These are phyloP conservation scores for Hemicentrotus pulcherrimus DNA, from an alignment of 35 echinoderm and acorn worm species.

Conservation along the genomic window DNA sequence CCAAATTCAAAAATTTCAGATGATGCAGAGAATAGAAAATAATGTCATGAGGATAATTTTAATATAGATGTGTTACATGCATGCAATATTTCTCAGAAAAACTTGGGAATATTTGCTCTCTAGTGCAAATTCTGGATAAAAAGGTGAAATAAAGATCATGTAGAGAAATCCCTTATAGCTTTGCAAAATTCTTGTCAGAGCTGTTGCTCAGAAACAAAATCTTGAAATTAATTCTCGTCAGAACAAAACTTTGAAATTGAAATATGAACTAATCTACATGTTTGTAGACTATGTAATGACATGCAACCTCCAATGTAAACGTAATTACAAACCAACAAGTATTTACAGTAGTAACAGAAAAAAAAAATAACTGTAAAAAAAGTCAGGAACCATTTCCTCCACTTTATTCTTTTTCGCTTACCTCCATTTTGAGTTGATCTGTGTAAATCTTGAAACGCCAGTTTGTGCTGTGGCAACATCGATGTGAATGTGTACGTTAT, in stretches of 20 bases:
- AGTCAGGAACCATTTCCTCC: neutral
- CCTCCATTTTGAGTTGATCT: slow-evolving; percentile 63
- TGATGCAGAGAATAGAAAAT: no score
- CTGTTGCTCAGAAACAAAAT: neutral
- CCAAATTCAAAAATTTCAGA: no score
- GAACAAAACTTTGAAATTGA: neutral
- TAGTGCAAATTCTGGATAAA: no score
- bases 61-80: no score
- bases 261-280: neutral
- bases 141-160: no score
- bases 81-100: no score
- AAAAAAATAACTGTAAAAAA: neutral
- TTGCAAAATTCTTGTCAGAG: neutral
- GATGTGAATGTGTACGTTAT: slow-evolving; percentile 65
- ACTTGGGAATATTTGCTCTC: no score
- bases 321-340: neutral
- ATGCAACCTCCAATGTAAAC: neutral
- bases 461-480: slow-evolving; percentile 76
- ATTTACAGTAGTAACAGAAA: neutral
- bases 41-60: no score
- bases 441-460: slow-evolving; percentile 62
- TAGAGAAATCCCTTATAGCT: no score
- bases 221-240: neutral
- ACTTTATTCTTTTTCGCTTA: slow-evolving; percentile 21
- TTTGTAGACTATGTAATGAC: neutral